Conservation (phyloP, 1,140 invertebrate genomes). For the Zophobas morio region DNA sequence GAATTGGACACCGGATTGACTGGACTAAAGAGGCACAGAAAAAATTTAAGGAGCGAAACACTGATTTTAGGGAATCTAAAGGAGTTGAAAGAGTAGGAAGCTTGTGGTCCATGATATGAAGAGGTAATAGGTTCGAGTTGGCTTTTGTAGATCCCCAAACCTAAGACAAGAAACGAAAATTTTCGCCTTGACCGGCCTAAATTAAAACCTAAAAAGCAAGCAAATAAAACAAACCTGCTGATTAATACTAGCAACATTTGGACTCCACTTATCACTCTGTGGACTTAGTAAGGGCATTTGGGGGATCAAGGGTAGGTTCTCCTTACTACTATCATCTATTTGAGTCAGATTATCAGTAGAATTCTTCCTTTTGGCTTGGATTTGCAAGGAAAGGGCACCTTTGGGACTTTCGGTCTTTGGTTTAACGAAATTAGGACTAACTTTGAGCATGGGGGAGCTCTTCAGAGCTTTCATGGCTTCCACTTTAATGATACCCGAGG, state of each 20-base stretch:
- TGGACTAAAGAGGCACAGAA: too few species aligned
- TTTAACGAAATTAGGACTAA: constrained; percentile 61
- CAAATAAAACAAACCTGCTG: constrained; percentile 60
- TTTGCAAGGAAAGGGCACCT: constrained; percentile 64
- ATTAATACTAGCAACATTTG: constrained; percentile 52
- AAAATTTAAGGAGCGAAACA: too few species aligned
- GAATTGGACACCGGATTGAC: too few species aligned
- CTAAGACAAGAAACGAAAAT: too few species aligned
- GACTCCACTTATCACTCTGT: constrained; percentile 54
- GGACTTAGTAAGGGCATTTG: constrained; percentile 61
- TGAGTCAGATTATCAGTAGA: constrained; percentile 26
- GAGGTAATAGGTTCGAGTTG: too few species aligned
- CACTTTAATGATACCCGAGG: constrained; percentile 2
- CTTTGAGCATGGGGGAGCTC: constrained; percentile 60
- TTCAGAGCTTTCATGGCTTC: constrained; percentile 54
- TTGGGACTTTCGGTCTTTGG: constrained; percentile 63
- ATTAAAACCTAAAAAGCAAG: constrained; percentile 49
- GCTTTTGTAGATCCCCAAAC: too few species aligned
- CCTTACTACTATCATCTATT: constrained; percentile 47
- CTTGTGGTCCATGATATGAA: too few species aligned
- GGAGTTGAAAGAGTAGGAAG: too few species aligned
- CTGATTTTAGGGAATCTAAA: too few species aligned
- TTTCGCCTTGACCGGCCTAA: neutral
- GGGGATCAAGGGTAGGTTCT: constrained; percentile 54
- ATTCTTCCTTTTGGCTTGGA: constrained; percentile 63